Evolutionary conservation across 2,113 vertebrate genomes (phyloP), one percentile per base, ranked within the genome.

Genomic region (Willisornis vidua): DNA sequence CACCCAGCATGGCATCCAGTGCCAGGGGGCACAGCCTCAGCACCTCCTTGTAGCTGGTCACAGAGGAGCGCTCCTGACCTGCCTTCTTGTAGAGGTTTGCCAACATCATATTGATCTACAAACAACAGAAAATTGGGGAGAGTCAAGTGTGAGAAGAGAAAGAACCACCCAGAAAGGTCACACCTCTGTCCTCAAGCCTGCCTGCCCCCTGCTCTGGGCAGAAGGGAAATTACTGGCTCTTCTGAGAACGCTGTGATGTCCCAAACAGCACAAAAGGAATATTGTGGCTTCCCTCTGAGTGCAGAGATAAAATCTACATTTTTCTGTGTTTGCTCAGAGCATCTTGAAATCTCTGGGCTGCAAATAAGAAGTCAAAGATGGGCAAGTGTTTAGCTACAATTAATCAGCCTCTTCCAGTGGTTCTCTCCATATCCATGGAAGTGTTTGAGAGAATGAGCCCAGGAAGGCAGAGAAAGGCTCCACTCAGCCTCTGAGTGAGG

Each of bases 41-140:
- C n/a, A 99, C 99, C 67, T 99, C 99, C 79, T 99, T 99, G 97
- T 99, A 99, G 97, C 99, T 99, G 0, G 99, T 99, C 84, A 99
- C 99, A 2, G 99, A 99, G 26, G 99, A 99, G 18, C 99, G 99
- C 54, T 99, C 99, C 95, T 99, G 99, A 49, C 99, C 99, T 1
- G 99, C 99, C 80, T 99, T 99, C 97, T 99, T 99, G 97, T 99
- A 99, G 20, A 99, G 97, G 86, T 99, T 99, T 29, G 99, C 99
- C 87, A 99, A 86, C 99, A 99, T 99, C 99, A 99, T 99, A 90
- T 99, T 99, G 98, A 99, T 99, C 99, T 99, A 77, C 58, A 94
- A 33, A 55, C 81, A 94, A 92, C 8, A 97, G 89, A 92, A 76
- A 59, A 0, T 13, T 20, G 22, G 58, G 61, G 8, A 43, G 54